These are phyloP conservation scores for Girardia tigrina DNA, from an alignment of 2,888 invertebrate genomes.

Conservation along the genomic window DNA sequence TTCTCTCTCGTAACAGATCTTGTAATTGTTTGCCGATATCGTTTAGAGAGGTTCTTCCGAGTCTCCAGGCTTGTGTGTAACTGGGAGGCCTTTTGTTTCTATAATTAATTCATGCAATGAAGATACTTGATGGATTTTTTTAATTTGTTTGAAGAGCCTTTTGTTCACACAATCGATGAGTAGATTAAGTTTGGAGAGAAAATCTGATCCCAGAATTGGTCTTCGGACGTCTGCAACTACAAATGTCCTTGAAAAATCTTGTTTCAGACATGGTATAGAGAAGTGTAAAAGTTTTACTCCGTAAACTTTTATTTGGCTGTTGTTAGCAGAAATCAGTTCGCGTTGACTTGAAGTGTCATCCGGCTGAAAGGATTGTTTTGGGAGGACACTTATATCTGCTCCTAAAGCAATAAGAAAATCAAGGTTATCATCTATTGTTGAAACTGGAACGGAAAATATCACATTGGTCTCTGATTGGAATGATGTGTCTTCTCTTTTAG, in stretches of 20 bases:
- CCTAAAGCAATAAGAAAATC: neutral
- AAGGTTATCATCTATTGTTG: neutral
- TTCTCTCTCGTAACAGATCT: too few species aligned
- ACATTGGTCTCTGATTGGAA: neutral
- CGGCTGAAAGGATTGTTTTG: neutral
- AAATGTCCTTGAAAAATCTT: neutral
- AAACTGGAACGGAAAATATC: neutral
- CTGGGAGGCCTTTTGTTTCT: too few species aligned
- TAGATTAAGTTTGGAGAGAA: too few species aligned
- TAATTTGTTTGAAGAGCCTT: too few species aligned
- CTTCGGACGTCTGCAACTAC: neutral
- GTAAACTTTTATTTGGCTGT: neutral
- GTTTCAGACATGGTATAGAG: neutral
- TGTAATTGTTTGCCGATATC: too few species aligned
- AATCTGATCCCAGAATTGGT: neutral
- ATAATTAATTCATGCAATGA: too few species aligned
- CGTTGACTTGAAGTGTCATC: neutral
- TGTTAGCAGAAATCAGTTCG: neutral
- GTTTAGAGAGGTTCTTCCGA: too few species aligned
- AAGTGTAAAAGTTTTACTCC: neutral
- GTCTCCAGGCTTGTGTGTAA: too few species aligned
- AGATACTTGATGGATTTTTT: too few species aligned
- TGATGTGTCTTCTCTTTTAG: too few species aligned
- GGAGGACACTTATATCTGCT: neutral
- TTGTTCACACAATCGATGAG: too few species aligned